Evolutionary conservation across 2,113 vertebrate genomes (phyloP), one percentile per base, ranked within the genome.

Genomic region (Sander lucioperca): DNA sequence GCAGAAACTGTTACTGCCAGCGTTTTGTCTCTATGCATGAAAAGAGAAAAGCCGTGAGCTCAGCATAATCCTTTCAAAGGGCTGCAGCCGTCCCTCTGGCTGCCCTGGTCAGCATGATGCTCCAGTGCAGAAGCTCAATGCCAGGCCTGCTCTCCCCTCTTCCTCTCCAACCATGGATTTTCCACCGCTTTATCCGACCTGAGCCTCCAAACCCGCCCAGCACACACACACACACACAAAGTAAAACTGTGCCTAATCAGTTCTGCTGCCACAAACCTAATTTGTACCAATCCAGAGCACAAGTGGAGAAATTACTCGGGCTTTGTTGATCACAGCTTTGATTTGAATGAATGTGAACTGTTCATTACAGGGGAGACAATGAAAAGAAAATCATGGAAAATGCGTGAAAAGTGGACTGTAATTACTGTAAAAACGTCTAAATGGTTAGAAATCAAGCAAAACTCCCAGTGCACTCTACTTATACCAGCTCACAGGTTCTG

Each of bases 51-150:
- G 76, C 84, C 21, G 68, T 89, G 87, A 94, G 90, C 79, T 79
- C 94, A 95, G 95, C 95, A 94, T 80, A 92, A 95, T 93, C 89
- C 92, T 94, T 96, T 96, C 91, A 96, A 61, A 54, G 65, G 47
- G 51, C 82, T 48, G 80, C 23, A 13, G 79, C 61, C 33, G 21
- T 36, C 80, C 78, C 84, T 76, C 86, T 74, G 83, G 75, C 91
- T 88, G 91, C 83, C 75, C 88, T 74, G 77, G 86, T 93, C 93
- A 94, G 93, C 91, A 93, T 66, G 87, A 93, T 91, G 91, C 88
- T 94, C 90, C 89, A 90, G 79, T 94, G 91, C 87, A 88, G 90
- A 91, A 90, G 86, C 86, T 94, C 92, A 94, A 93, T 93, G 82
- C 75, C 82, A 56, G 76, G 71, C 77, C 84, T 66, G 82, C 88